Evolutionary conservation across 2,113 vertebrate genomes (phyloP).

Genomic region (Carollia perspicillata): DNA sequence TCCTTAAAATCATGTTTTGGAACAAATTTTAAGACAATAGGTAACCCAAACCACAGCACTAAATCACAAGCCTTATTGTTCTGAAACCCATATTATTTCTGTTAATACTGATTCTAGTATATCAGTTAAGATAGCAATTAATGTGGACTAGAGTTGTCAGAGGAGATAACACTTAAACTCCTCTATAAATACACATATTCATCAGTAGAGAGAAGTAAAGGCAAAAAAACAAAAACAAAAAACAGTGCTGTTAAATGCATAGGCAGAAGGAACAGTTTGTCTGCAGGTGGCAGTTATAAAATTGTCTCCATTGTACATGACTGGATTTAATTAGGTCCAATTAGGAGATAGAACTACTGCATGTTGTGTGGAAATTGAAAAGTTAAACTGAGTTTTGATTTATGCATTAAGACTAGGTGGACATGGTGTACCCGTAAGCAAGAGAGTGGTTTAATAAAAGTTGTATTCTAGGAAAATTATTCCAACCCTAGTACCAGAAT

Average conservation of each 20-base stretch:
- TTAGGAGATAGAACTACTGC: background rate
- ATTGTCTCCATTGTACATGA: background rate
- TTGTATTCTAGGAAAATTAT: background rate
- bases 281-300: background rate
- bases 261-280: background rate
- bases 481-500: background rate
- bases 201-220: background rate
- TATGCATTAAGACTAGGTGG: background rate
- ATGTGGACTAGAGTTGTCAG: background rate
- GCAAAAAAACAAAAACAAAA: background rate
- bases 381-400: background rate
- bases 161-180: background rate
- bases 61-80: background rate
- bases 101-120: background rate
- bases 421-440: background rate
- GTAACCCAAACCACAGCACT: background rate
- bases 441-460: background rate
- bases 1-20: background rate
- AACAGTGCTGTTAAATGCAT: background rate
- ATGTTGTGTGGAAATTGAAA: background rate
- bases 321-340: background rate
- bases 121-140: background rate
- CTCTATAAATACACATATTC: background rate
- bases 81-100: background rate
- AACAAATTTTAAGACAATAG: background rate